Percentiles rank a stretch among this genome's conserved stretches.
phyloP scores from a whole-genome alignment of 2,888 invertebrate species.

The Nudaria mundana region DNA sequence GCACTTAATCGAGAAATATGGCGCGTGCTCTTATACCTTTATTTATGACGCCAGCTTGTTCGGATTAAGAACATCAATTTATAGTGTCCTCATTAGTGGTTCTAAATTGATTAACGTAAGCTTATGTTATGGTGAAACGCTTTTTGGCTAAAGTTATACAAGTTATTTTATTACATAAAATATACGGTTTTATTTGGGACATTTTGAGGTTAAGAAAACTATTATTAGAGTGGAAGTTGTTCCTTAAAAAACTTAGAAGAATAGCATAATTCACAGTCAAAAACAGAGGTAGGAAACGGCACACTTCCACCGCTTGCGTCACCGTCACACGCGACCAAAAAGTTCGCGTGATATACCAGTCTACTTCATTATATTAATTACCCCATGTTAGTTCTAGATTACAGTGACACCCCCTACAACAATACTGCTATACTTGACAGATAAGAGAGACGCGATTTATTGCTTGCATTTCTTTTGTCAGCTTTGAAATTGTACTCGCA shows the following conservation, averaged over 20 bases:
- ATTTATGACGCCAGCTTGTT: conserved; percentile 67
- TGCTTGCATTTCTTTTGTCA: conserved; percentile 81
- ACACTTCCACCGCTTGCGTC: conserved; percentile 37
- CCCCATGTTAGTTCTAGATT: conserved; percentile 69
- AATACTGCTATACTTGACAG: conserved; percentile 74
- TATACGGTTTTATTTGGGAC: too few species aligned
- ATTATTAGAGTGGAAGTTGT: too few species aligned
- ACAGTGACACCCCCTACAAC: conserved; percentile 65
- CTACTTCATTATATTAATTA: conserved; percentile 79
- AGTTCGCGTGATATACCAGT: conserved; percentile 63
- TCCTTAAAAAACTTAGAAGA: conserved; percentile 34
- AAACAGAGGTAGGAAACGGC: conserved; percentile 53
- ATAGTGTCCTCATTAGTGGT: conserved; percentile 73
- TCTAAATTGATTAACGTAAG: conserved; percentile 69
- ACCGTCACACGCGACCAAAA: conserved; percentile 60
- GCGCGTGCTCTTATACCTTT: conserved; percentile 75
- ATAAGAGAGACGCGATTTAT: conserved; percentile 75
- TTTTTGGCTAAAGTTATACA: conserved; percentile 18
- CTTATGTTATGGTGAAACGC: conserved; percentile 39
- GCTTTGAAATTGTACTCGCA: conserved; percentile 81
- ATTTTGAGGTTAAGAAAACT: too few species aligned
- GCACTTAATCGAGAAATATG: conserved; percentile 81
- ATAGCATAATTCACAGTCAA: conserved; percentile 53
- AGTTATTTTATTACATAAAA: too few species aligned
- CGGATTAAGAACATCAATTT: conserved; percentile 74